Percentiles rank a stretch among this genome's conserved stretches.
Evolutionary conservation across 2,113 vertebrate species (phyloP).

Genomic region (Otolemur garnettii): DNA sequence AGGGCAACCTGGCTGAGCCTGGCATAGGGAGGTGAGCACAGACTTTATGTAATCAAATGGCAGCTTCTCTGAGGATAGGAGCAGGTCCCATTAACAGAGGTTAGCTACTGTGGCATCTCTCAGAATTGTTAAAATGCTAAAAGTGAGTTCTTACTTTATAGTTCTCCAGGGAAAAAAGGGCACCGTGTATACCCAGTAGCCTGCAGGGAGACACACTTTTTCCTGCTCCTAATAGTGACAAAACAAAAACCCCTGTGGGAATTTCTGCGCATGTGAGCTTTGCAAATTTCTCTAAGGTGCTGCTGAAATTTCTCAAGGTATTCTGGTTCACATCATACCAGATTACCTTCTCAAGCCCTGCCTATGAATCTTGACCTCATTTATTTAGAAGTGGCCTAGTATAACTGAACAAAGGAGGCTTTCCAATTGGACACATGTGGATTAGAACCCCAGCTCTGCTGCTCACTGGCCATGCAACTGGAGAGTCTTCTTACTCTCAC

Average conservation of each 20-base stretch:
- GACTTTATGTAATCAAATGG: background rate
- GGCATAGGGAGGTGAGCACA: background rate
- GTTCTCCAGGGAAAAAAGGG: background rate
- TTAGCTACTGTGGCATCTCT: background rate
- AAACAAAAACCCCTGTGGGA: background rate
- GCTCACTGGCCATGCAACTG: rapidly evolving
- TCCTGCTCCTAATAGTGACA: background rate
- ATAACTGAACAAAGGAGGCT: rapidly evolving
- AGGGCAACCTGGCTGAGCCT: background rate
- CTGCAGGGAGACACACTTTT: background rate
- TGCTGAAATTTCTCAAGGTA: background rate
- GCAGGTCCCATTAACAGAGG: too few species aligned
- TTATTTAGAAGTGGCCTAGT: background rate
- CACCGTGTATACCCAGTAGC: background rate
- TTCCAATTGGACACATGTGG: rapidly evolving
- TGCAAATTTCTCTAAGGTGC: background rate
- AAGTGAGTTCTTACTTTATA: background rate
- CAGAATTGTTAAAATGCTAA: background rate
- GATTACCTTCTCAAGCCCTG: too few species aligned
- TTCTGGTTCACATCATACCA: background rate
- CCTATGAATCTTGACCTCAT: background rate
- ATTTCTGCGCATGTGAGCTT: too few species aligned
- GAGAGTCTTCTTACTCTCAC: background rate
- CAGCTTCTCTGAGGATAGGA: background rate
- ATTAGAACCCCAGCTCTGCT: background rate